A percentile compares a stretch with the other conserved stretches of the same genome.
Evolutionary conservation across 2,888 invertebrate species (phyloP).

Genomic region (Eucera pruinosa): DNA sequence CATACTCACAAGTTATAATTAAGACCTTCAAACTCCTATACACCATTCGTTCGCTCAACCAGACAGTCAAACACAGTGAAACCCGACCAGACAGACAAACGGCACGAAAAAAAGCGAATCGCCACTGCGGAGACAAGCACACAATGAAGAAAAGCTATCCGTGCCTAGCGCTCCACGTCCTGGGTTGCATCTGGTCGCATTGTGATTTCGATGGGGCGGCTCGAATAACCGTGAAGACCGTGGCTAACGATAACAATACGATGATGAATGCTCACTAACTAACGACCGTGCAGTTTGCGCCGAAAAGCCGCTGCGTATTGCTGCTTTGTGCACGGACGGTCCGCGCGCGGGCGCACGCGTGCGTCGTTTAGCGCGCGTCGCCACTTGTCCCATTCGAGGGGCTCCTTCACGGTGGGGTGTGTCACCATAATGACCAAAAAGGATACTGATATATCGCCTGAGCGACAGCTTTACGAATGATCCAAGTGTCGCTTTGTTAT

Average conservation of each 20-base stretch:
- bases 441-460: constrained; percentile 71
- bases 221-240: constrained; percentile 71
- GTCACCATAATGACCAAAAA: constrained; percentile 71
- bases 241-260: constrained; percentile 78
- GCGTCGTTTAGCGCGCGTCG: constrained; percentile 46
- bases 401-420: constrained; percentile 56
- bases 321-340: constrained; percentile 43
- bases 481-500: constrained; percentile 70
- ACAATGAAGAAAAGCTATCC: constrained; percentile 61
- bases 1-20: background rate
- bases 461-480: constrained; percentile 73
- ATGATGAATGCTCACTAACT: constrained; percentile 79
- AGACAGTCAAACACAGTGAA: background rate
- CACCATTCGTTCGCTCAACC: background rate
- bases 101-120: constrained; percentile 27
- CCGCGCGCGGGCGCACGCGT: constrained; percentile 24
- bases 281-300: constrained; percentile 75
- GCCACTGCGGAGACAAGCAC: constrained; percentile 25
- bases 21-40: background rate
- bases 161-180: constrained; percentile 19
- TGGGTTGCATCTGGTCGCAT: constrained; percentile 67
- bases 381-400: constrained; percentile 46
- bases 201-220: constrained; percentile 64
- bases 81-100: constrained; percentile 15
- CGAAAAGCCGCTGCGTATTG: constrained; percentile 66